These are phyloP conservation scores for Philaenus spumarius DNA, from an alignment of 1,140 invertebrate genomes.

Conservation along the genomic window DNA sequence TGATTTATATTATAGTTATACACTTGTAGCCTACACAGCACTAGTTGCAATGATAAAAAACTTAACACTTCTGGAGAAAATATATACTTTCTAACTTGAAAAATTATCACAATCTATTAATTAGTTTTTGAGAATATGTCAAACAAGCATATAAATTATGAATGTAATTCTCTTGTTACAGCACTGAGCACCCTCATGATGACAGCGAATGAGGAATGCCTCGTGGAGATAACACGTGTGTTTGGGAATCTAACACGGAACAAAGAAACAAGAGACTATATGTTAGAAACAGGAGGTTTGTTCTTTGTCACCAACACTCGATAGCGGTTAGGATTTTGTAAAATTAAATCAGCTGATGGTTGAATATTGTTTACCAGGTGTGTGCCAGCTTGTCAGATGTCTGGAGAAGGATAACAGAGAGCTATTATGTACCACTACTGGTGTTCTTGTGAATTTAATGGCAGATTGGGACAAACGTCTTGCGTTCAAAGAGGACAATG, in stretches of 20 bases:
- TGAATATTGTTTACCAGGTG: slow-evolving; percentile 37
- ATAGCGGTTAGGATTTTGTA: no score
- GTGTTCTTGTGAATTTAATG: slow-evolving; percentile 64
- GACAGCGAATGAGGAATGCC: slow-evolving; percentile 45
- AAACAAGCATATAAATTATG: no score
- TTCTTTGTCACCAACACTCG: no score
- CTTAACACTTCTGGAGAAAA: no score
- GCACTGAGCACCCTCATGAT: slow-evolving; percentile 43
- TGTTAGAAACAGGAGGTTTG: slow-evolving; percentile 43
- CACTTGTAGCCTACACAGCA: no score
- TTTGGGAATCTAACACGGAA: slow-evolving; percentile 59
- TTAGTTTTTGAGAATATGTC: no score
- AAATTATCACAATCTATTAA: no score
- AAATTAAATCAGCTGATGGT: slow-evolving; percentile 4
- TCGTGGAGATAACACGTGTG: slow-evolving; percentile 55
- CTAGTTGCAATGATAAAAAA: no score
- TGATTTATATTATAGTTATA: no score
- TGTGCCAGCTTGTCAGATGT: slow-evolving; percentile 44
- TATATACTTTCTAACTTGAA: no score
- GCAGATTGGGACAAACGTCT: slow-evolving; percentile 46
- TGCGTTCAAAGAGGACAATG: slow-evolving; percentile 28
- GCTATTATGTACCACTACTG: slow-evolving; percentile 52
- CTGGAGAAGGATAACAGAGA: slow-evolving; percentile 48
- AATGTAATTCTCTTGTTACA: slow-evolving; percentile 28
- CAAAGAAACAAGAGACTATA: slow-evolving; percentile 48